Evolutionary conservation across 92 coral and sea anemone genomes (phyloP).

Genomic region (Phenganax marumi): DNA sequence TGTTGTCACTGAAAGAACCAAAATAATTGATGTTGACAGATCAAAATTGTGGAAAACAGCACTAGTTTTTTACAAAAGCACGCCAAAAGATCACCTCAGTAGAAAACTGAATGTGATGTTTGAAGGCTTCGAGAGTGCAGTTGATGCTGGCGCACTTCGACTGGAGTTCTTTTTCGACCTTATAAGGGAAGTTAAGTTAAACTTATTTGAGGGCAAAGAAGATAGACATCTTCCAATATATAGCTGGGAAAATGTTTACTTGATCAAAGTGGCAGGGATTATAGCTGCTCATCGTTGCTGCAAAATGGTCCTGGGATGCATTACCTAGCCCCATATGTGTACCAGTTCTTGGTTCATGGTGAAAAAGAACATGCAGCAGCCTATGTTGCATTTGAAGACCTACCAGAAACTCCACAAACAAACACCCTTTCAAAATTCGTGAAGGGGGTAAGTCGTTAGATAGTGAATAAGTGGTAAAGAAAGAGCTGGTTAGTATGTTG

Average conservation of each 20-base stretch:
- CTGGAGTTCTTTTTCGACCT: conserved; percentile 46
- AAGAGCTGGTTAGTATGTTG: too few relatives aligned
- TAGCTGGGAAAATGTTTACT: conserved; percentile 47
- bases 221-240: conserved; percentile 39
- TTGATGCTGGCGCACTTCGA: conserved; percentile 51
- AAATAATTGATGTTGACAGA: conserved; percentile 41
- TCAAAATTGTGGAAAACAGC: conserved; percentile 34
- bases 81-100: not conserved
- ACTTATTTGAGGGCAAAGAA: conserved; percentile 43
- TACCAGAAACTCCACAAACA: conserved; percentile 50
- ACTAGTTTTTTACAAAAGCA: conserved; percentile 19
- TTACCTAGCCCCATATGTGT: conserved; percentile 39
- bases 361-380: conserved; percentile 43
- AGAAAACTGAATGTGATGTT: not conserved
- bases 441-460: conserved; percentile 19
- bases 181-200: conserved; percentile 28
- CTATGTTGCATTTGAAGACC: conserved; percentile 33
- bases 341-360: conserved; percentile 22
- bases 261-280: conserved; percentile 45
- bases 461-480: conserved; percentile 1
- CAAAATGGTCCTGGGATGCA: conserved; percentile 25
- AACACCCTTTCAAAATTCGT: conserved; percentile 31
- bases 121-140: conserved; percentile 35
- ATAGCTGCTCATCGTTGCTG: conserved; percentile 37
- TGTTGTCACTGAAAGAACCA: conserved; percentile 31